These are phyloP conservation scores for Atractosteus spatula DNA, from an alignment of 2,113 vertebrate genomes.

Conservation along the genomic window DNA sequence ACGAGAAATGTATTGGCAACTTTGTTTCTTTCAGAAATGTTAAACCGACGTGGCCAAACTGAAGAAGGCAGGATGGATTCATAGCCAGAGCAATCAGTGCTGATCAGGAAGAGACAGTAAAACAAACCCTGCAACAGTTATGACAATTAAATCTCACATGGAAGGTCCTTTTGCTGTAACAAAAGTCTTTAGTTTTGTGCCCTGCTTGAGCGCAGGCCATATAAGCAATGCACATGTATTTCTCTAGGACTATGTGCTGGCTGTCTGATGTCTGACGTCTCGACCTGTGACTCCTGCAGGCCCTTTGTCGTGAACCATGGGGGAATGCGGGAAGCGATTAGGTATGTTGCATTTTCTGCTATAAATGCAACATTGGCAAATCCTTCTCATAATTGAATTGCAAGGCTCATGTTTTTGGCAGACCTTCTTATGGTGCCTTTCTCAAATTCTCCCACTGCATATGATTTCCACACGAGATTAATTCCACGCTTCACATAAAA, in stretches of 20 bases:
- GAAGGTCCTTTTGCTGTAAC: too few relatives aligned
- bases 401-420: slow-evolving; percentile 24
- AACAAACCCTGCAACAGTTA: too few relatives aligned
- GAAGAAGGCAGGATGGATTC: too few relatives aligned
- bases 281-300: slow-evolving; percentile 24
- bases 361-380: slow-evolving; percentile 25
- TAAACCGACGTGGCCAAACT: too few relatives aligned
- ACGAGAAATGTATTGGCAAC: too few relatives aligned
- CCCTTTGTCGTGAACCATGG: slow-evolving; percentile 14
- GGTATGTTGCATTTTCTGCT: slow-evolving; percentile 25
- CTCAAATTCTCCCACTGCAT: slow-evolving; percentile 3
- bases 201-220: too few relatives aligned
- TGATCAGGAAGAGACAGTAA: too few relatives aligned
- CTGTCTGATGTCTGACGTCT: neutral
- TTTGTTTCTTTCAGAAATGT: too few relatives aligned
- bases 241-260: too few relatives aligned
- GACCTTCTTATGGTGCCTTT: slow-evolving; percentile 6
- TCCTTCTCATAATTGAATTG: slow-evolving; percentile 27
- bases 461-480: neutral
- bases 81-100: too few relatives aligned
- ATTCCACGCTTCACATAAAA: neutral
- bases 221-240: neutral
- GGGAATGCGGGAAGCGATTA: slow-evolving; percentile 24
- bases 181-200: too few relatives aligned
- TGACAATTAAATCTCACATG: too few relatives aligned